phyloP scores from a whole-genome alignment of 92 coral and sea anemone species.

The Palythoa caribaeorum region DNA sequence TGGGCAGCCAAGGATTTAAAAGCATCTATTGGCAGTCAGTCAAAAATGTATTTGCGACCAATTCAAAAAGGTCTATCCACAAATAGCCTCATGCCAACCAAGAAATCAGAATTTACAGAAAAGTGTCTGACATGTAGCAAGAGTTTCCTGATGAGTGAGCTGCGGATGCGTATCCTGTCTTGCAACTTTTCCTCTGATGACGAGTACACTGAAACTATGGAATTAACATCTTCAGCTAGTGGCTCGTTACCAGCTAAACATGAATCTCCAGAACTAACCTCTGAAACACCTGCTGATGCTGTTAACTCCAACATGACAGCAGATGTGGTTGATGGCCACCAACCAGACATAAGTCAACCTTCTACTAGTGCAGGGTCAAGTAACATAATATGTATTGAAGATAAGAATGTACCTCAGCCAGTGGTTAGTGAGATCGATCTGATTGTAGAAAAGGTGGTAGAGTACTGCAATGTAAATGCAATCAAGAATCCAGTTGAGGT shows the following conservation, averaged over 20 bases:
- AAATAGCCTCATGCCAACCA: constrained; percentile 36
- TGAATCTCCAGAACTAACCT: constrained; percentile 5
- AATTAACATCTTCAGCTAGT: constrained; percentile 30
- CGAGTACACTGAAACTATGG: constrained; percentile 30
- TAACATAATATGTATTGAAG: constrained; percentile 15
- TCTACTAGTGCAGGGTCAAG: constrained; percentile 19
- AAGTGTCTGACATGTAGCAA: constrained; percentile 54
- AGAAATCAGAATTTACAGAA: constrained; percentile 56
- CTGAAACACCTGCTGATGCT: constrained; percentile 15
- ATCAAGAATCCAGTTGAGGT: constrained; percentile 48
- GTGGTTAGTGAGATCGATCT: constrained; percentile 26
- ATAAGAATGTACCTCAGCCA: neutral
- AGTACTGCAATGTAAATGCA: constrained; percentile 27
- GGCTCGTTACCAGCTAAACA: constrained; percentile 1
- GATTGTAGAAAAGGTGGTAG: constrained; percentile 42
- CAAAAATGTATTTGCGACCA: constrained; percentile 55
- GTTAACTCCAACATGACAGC: constrained; percentile 16
- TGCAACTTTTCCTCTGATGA: constrained; percentile 52
- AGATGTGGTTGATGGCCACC: constrained; percentile 14
- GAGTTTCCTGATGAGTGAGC: constrained; percentile 54
- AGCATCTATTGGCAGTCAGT: constrained; percentile 59
- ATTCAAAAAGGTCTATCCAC: constrained; percentile 65
- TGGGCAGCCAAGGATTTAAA: constrained; percentile 60
- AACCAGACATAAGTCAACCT: constrained; percentile 18
- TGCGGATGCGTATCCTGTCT: constrained; percentile 43